A percentile compares a stretch with the other conserved stretches of the same genome.
phyloP scores from a whole-genome alignment of 2,113 vertebrate species.

The Vidua macroura region DNA sequence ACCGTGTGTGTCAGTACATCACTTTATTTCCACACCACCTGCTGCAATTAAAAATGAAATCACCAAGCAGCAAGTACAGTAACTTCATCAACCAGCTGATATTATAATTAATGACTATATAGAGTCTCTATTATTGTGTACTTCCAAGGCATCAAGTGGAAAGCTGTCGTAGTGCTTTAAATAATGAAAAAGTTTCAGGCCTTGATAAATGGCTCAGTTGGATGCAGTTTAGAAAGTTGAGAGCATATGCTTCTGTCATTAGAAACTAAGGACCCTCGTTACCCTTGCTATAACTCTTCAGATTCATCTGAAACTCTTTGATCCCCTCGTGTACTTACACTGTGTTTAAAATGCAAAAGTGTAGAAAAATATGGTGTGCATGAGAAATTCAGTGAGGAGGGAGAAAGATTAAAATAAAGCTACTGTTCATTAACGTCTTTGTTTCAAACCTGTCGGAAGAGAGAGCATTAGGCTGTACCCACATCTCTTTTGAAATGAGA shows the following conservation, averaged over 20 bases:
- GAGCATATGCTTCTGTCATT: conserved; percentile 61
- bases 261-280: conserved; percentile 58
- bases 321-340: conserved; percentile 51
- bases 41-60: conserved; percentile 51
- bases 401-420: conserved; percentile 56
- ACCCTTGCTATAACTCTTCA: conserved; percentile 66
- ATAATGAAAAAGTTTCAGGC: conserved; percentile 66
- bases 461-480: neutral
- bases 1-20: conserved; percentile 36
- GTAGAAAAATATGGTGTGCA: conserved; percentile 32
- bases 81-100: conserved; percentile 53
- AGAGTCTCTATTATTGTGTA: conserved; percentile 53
- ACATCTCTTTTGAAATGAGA: conserved; percentile 21
- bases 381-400: neutral
- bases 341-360: conserved; percentile 59
- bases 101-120: conserved; percentile 64
- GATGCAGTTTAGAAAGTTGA: conserved; percentile 66
- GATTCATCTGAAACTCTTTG: conserved; percentile 61
- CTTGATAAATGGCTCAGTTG: conserved; percentile 66
- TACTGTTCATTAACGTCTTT: conserved; percentile 35
- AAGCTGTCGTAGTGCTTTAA: conserved; percentile 62
- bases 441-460: neutral
- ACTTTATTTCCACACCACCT: conserved; percentile 16
- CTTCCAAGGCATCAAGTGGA: conserved; percentile 60
- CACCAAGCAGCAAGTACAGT: conserved; percentile 35